Base-by-base conservation (phyloP, 2,888 invertebrate genomes). In the Hirtodrosophila duncani region DNA sequence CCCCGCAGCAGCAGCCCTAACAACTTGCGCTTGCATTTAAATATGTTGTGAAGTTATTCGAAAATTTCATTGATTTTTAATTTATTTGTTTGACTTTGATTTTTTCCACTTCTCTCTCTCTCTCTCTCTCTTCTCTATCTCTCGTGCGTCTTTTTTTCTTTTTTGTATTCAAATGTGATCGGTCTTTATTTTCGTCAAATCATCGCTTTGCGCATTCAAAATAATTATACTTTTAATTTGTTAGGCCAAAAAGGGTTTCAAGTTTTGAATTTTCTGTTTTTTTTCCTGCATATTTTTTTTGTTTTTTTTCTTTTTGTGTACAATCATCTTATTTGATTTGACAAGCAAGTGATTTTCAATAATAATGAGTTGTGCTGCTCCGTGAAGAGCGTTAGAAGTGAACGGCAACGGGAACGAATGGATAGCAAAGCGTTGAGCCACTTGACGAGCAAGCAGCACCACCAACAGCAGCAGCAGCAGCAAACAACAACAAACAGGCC, bases 271-370 rank as follows among this genome's bases (percentile, higher is more conserved):
- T 8, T 7, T 14, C 3, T 2, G 11, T n/a, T 0, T 10, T 2
- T 6, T 5, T 37, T 24, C 30, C 11, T 20, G 3, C 16, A 6
- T 29, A 13, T 24, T 9, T 45, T 42, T 16, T 16, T 21, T 9
- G 31, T 10, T 34, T 8, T 10, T 14, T 8, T 4, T n/a, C 48
- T 37, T 43, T 63, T 75, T 78, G 64, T 78, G 78, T 78, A 61
- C 67, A 81, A 80, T 78, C 78, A 78, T 78, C 78, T 69, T 71
- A 72, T 78, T 81, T 78, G 82, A 78, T 78, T 78, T 78, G 78
- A 78, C 82, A 78, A 65, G 80, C 80, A 81, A 78, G 78, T 78
- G 78, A 79, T 78, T 78, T 78, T 72, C 82, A 78, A 78, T 78
- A 78, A 78, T 80, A 81, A 79, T 69, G 74, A 75, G 77, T 48